These are phyloP conservation scores for Leontocebus nigricollis DNA, from an alignment of 2,797 vertebrate genomes.

Conservation along the genomic window DNA sequence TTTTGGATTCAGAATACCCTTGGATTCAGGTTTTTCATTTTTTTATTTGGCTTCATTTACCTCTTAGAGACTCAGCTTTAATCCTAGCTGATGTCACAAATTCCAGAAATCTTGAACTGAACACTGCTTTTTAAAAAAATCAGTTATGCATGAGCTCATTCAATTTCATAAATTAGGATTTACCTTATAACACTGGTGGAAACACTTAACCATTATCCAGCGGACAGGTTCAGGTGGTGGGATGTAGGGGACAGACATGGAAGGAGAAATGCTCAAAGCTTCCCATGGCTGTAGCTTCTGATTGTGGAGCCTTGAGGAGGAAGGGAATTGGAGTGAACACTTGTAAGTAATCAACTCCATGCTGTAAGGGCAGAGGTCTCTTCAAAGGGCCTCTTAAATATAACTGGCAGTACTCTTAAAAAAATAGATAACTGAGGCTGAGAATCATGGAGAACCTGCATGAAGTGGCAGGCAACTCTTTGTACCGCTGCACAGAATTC, in stretches of 20 bases:
- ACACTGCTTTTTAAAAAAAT: background rate
- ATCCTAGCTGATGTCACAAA: background rate
- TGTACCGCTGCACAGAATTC: background rate
- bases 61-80: background rate
- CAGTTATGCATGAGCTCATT: background rate
- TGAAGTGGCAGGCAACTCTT: background rate
- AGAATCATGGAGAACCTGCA: background rate
- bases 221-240: background rate
- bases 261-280: background rate
- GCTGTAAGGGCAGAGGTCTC: background rate
- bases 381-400: background rate
- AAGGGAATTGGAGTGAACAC: background rate
- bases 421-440: background rate
- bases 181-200: background rate
- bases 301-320: background rate
- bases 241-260: background rate
- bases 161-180: background rate
- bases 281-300: accelerated
- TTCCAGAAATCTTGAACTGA: background rate
- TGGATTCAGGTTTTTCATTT: background rate
- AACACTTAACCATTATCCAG: background rate
- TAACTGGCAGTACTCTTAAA: background rate
- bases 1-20: background rate
- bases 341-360: background rate
- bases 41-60: background rate